Evolutionary conservation across 1,140 invertebrate species (phyloP).

Genomic region (Euura saliciscinereae): DNA sequence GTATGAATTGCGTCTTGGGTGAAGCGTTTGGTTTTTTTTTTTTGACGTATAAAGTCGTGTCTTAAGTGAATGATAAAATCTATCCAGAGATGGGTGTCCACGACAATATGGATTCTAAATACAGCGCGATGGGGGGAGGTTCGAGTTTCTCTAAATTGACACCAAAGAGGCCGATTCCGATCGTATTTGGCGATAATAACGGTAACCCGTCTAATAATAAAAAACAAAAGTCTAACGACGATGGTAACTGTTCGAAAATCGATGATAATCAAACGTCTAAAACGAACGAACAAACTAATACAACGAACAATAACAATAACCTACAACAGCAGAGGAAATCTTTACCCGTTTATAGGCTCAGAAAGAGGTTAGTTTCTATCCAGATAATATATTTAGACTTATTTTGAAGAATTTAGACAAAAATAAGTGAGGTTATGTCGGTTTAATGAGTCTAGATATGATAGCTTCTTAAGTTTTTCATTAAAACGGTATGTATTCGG

Average conservation of each 20-base stretch:
- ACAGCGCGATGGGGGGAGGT: slow-evolving; percentile 37
- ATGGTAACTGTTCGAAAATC: background rate
- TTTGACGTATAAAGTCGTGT: too few relatives aligned
- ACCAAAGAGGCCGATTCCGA: slow-evolving; percentile 40
- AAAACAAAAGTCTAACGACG: slow-evolving; percentile 26
- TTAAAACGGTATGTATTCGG: too few relatives aligned
- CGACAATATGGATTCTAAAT: slow-evolving; percentile 49
- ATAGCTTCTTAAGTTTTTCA: too few relatives aligned
- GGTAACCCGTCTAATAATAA: slow-evolving; percentile 25
- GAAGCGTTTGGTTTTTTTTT: too few relatives aligned
- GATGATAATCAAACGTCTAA: slow-evolving; percentile 21
- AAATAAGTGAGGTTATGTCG: too few relatives aligned
- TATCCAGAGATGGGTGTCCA: slow-evolving; percentile 47
- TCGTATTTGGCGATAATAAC: slow-evolving; percentile 33
- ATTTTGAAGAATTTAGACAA: too few relatives aligned
- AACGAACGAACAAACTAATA: slow-evolving; percentile 8
- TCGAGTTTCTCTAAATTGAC: slow-evolving; percentile 44
- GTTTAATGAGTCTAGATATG: too few relatives aligned
- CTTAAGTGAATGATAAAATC: background rate
- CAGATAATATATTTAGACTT: background rate
- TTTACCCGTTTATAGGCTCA: slow-evolving; percentile 59
- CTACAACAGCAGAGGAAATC: slow-evolving; percentile 59
- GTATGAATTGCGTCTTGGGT: too few relatives aligned
- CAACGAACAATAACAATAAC: slow-evolving; percentile 40
- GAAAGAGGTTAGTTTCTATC: slow-evolving; percentile 48